A percentile compares a stretch with the other conserved stretches of the same genome.
phyloP scores from a whole-genome alignment of 1,140 invertebrate genomes.

The Cherax quadricarinatus region DNA sequence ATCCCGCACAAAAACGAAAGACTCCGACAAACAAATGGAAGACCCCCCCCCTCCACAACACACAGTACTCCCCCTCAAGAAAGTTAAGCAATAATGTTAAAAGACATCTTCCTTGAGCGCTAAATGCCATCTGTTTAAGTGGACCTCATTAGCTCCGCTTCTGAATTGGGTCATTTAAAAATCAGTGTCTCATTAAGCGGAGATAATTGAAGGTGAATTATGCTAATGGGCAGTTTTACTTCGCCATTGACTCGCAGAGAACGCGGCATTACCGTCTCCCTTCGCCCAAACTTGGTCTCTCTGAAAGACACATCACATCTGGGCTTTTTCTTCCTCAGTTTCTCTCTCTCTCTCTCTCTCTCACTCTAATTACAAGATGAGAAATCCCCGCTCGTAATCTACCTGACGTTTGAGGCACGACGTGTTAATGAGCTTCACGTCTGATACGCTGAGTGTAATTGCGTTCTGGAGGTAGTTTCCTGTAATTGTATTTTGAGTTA shows the following conservation, averaged over 20 bases:
- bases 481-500: too few species aligned
- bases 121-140: not conserved
- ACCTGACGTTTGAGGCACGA: not conserved
- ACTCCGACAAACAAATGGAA: too few species aligned
- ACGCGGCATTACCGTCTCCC: not conserved
- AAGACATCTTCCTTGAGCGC: not conserved
- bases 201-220: slow-evolving; percentile 21
- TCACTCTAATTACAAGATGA: not conserved
- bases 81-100: not conserved
- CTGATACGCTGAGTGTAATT: too few species aligned
- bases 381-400: not conserved
- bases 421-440: not conserved
- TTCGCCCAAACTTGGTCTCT: not conserved
- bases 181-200: slow-evolving; percentile 10
- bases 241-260: not conserved
- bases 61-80: too few species aligned
- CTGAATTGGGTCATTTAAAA: slow-evolving; percentile 2
- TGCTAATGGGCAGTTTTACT: slow-evolving; percentile 7
- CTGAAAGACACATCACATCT: not conserved
- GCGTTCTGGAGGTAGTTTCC: too few species aligned
- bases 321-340: not conserved
- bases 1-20: too few species aligned
- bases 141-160: slow-evolving; percentile 2
- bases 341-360: not conserved
- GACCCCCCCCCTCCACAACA: too few species aligned